Percentiles rank a stretch among this genome's conserved stretches.
Conservation (phyloP, 2,113 vertebrate species). For the Myrmecobius fasciatus region DNA sequence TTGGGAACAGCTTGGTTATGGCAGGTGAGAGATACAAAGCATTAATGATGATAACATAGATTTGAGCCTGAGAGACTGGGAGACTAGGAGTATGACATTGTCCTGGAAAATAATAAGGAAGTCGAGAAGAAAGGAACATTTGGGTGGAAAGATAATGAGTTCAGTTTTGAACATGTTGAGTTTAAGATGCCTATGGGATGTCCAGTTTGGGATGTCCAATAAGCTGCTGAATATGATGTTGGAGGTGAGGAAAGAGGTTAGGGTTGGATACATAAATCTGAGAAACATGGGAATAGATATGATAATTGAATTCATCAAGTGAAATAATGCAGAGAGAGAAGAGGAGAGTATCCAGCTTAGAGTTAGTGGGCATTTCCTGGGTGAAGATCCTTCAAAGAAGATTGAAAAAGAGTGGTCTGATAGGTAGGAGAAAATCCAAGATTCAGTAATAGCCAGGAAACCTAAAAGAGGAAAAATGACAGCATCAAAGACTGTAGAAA, state of each 20-base stretch:
- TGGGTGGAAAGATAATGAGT: background rate
- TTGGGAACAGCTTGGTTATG: background rate
- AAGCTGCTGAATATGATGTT: background rate
- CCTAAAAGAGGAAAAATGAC: background rate
- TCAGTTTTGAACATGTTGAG: background rate
- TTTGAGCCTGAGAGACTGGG: background rate
- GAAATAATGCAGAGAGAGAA: background rate
- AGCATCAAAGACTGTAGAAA: background rate
- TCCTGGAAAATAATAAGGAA: background rate
- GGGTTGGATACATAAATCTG: background rate
- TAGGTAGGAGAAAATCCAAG: background rate
- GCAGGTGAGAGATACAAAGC: background rate
- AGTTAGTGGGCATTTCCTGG: background rate
- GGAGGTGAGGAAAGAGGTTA: background rate
- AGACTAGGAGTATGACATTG: background rate
- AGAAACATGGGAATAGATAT: background rate
- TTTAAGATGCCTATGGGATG: background rate
- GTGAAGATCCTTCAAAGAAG: background rate
- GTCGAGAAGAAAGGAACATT: background rate
- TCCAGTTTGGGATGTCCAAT: background rate
- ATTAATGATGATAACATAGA: background rate
- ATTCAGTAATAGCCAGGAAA: background rate
- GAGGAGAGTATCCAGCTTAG: background rate
- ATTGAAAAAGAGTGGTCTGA: background rate
- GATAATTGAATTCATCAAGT: background rate